Evolutionary conservation across 1,140 invertebrate species (phyloP).

Genomic region (Galleria mellonella): DNA sequence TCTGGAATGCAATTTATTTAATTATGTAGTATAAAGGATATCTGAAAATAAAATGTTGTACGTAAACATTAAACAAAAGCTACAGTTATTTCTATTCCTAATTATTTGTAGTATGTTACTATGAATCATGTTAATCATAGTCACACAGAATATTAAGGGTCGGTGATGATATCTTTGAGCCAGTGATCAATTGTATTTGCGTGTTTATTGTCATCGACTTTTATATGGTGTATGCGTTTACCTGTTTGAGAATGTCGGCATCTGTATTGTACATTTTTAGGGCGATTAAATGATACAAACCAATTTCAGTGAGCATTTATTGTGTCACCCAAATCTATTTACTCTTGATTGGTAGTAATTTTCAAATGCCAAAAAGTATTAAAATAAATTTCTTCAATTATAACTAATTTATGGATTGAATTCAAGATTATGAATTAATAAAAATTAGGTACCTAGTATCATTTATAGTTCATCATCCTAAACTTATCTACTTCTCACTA

Average conservation of each 20-base stretch:
- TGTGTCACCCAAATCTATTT: constrained; percentile 6
- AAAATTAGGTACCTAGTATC: too few relatives aligned
- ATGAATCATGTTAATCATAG: constrained; percentile 48
- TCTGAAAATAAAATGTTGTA: constrained; percentile 71
- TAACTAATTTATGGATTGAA: too few relatives aligned
- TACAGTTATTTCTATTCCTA: constrained; percentile 67
- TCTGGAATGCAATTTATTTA: constrained; percentile 72
- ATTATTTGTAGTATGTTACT: constrained; percentile 59
- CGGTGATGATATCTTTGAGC: constrained; percentile 49
- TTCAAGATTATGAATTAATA: too few relatives aligned
- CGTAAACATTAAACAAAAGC: constrained; percentile 50
- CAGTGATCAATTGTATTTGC: constrained; percentile 49
- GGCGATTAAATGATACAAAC: constrained; percentile 71
- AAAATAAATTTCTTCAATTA: too few relatives aligned
- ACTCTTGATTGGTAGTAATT: too few relatives aligned
- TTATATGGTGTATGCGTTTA: constrained; percentile 31
- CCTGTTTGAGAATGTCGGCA: constrained; percentile 62
- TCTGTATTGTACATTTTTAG: constrained; percentile 71
- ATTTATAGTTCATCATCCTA: too few relatives aligned
- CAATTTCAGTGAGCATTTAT: constrained; percentile 34
- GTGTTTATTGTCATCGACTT: constrained; percentile 63
- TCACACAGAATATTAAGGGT: constrained; percentile 31
- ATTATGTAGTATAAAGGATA: constrained; percentile 69
- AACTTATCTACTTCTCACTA: too few relatives aligned
- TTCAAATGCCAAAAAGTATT: too few relatives aligned